Base-by-base conservation (phyloP, 1,140 invertebrate species). In the Diorhabda elongata region DNA sequence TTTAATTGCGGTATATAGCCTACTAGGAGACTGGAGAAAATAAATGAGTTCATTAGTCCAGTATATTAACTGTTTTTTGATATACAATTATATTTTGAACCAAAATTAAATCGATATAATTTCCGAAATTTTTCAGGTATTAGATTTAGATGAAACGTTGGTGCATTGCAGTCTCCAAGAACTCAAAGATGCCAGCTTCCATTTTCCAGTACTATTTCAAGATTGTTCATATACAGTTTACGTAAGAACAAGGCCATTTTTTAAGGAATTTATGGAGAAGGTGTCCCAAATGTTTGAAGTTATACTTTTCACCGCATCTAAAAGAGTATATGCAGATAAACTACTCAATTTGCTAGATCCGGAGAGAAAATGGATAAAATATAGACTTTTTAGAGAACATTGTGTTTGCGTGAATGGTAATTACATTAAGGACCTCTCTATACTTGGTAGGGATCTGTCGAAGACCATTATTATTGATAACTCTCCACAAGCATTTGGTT, bases 341-440 rank as follows among this genome's bases (percentile, higher is more conserved):
- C 85, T 98, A 44, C 86, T 98, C 77, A 96, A 98, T 84, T 82
- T 98, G 8, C 83, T 98, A 9, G 96, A 98, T 84, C 95, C 96
- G 0, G 87, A 92, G 6, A 85, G 95, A 60, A 90, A 91, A 73
- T 90, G 94, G 82, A 97, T 98, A 69, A 97, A 95, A 83, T 97
- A 89, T 76, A 85, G 96, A 64, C 82, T 98, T 63, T 98, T 97
- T 83, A 86, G 96, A 68, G 96, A 98, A 81, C 96, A 98, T 78
- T 98, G 96, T 81, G 90, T 98, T 0, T 94, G 93, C 78, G 92
- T 98, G 6, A 94, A 96, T 83, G 96, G 96, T 2, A 98, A 98
- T 84, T 98, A 98, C 79, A 96, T 98, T 64, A 98, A 98, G 80
- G 97, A 98, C 84, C 84, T 98, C 43, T 92, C 91, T 2, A 97